phyloP scores from a whole-genome alignment of 2,113 vertebrate species.

The Pelusios castaneus region DNA sequence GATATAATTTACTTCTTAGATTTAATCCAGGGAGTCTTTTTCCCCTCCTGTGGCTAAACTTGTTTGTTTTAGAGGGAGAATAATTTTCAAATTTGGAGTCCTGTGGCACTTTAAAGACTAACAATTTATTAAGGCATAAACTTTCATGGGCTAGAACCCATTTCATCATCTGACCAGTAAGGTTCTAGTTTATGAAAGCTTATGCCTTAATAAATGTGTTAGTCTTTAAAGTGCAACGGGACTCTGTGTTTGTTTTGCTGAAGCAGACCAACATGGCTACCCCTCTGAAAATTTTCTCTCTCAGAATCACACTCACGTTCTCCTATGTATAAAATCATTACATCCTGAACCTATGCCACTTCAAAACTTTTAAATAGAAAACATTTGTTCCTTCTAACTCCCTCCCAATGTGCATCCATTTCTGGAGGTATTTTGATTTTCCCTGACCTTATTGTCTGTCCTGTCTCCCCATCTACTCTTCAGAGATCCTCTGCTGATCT shows the following conservation, averaged over 20 bases:
- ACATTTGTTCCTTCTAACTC: background rate
- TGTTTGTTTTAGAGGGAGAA: no score
- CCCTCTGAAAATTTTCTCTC: background rate
- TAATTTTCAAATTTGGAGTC: no score
- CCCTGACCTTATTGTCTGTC: background rate
- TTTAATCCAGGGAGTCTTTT: background rate
- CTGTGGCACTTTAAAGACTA: no score
- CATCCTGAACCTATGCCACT: background rate
- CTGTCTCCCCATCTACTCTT: background rate
- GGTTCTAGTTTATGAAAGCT: no score
- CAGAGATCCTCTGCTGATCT: background rate
- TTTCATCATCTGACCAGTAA: no score
- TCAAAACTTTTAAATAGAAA: background rate
- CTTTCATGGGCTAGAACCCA: no score
- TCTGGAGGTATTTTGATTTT: background rate
- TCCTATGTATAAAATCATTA: background rate
- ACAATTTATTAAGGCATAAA: no score
- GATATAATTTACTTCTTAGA: background rate
- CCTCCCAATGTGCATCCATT: background rate
- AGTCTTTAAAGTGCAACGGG: no score
- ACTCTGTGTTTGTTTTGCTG: no score
- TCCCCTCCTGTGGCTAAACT: background rate
- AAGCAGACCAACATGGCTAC: no score
- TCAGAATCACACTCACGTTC: background rate
- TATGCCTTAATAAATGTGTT: no score